phyloP scores from a whole-genome alignment of 2,797 vertebrate species.

The Cercopithecus neglectus region DNA sequence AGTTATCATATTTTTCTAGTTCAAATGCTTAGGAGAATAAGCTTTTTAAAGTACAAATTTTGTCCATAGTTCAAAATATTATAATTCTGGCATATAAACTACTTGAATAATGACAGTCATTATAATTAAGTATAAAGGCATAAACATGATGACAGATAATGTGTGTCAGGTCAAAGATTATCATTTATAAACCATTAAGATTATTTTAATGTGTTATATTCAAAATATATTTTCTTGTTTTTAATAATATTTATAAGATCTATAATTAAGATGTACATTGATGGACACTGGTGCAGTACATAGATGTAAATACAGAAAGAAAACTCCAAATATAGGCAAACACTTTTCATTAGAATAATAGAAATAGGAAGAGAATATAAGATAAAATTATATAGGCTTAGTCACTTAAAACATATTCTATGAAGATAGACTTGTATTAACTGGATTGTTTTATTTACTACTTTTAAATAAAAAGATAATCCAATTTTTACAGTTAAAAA shows the following conservation, averaged over 20 bases:
- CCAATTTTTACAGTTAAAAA: not conserved
- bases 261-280: slow-evolving; percentile 33
- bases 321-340: not conserved
- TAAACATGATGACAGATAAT: slow-evolving; percentile 47
- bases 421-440: not conserved
- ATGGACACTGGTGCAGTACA: not conserved
- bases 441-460: not conserved
- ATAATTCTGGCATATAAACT: slow-evolving; percentile 55
- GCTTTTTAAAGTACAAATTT: slow-evolving; percentile 22
- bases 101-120: slow-evolving; percentile 43
- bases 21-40: slow-evolving; percentile 40
- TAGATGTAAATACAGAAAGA: not conserved
- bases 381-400: not conserved
- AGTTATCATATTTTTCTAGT: slow-evolving; percentile 11
- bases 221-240: not conserved
- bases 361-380: not conserved
- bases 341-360: slow-evolving; percentile 11
- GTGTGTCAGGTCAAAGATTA: slow-evolving; percentile 55
- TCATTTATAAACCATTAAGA: slow-evolving; percentile 57
- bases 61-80: slow-evolving; percentile 39
- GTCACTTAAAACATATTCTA: not conserved
- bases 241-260: slow-evolving; percentile 52
- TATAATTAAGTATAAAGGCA: slow-evolving; percentile 50
- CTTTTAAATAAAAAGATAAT: slow-evolving; percentile 21
- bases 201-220: slow-evolving; percentile 42